Percentiles rank a stretch among this genome's conserved stretches.
Evolutionary conservation across 2,797 vertebrate genomes (phyloP).

Genomic region (Catostomus latipinnis): DNA sequence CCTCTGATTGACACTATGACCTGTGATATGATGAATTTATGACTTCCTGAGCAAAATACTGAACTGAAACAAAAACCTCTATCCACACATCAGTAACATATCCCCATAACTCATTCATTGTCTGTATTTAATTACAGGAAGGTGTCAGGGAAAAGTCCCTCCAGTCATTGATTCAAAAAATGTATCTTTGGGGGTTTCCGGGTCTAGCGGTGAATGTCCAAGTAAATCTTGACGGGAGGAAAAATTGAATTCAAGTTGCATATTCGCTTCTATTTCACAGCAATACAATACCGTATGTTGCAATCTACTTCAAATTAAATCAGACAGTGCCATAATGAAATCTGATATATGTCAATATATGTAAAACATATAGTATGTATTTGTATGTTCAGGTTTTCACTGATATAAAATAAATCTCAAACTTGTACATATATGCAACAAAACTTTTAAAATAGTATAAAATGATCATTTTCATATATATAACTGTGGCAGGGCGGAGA

Average conservation of each 20-base stretch:
- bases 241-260: constrained; percentile 43
- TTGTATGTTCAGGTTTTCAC: too few relatives aligned
- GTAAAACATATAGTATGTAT: too few relatives aligned
- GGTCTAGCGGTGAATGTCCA: neutral
- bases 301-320: too few relatives aligned
- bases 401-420: too few relatives aligned
- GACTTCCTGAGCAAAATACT: neutral
- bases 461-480: too few relatives aligned
- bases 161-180: constrained; percentile 21
- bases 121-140: neutral
- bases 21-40: neutral
- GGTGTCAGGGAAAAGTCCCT: neutral
- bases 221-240: constrained; percentile 12
- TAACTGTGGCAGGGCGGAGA: too few relatives aligned
- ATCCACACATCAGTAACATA: neutral
- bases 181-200: constrained; percentile 17
- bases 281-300: too few relatives aligned
- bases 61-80: neutral
- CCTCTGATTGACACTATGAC: neutral
- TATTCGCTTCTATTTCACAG: neutral
- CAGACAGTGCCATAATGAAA: too few relatives aligned
- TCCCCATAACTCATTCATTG: neutral
- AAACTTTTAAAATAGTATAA: too few relatives aligned
- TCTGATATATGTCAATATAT: too few relatives aligned
- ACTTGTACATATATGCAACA: too few relatives aligned